Evolutionary conservation across 1,140 invertebrate species (phyloP), one percentile per base, ranked within the genome.

Genomic region (Dinoponera quadriceps): DNA sequence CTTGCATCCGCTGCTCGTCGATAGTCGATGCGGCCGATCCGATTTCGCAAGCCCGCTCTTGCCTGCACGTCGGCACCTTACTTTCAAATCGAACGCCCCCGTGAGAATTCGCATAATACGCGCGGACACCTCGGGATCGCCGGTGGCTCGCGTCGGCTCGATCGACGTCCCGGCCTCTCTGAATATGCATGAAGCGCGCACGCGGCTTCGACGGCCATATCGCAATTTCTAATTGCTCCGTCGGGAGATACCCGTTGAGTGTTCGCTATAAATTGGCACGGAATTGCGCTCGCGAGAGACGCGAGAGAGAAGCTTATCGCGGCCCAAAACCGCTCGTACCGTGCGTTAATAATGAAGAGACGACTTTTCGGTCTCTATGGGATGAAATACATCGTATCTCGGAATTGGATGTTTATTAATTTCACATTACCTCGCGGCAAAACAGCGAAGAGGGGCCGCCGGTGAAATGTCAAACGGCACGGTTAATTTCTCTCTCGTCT

Each of bases 101-200:
- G 73, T 89, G 89, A 90, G 90, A 91, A 87, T 89, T 88, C 71
- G 68, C 38, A 63, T 85, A 88, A 84, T 90, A 69, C 60, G 74
- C 33, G 62, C 60, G 74, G 86, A 90, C 86, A 89, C 81, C 84
- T 88, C 57, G 27, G 73, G 62, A 54, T 68, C 60, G 48, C 22
- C 74, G 68, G 69, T 38, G 63, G 49, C 77, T 78, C 68, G 51
- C 74, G 49, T 60, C 33, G 27, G 55, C 60, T 73, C 55, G 29
- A 27, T 22, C 69, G 33, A 78, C 62, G 63, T 63, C 80, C 44
- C 68, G 18, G 29, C 77, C 57, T 57, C 55, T 18, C 27, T 87
- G 83, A 89, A 89, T 85, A 89, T 85, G 85, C 82, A 88, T 84
- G 38, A 78, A 27, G 27, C 27, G 38, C 51, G 55, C 48, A 38